These are phyloP conservation scores for Sarcophaga variegata DNA, from an alignment of 2,888 invertebrate species.

Conservation along the genomic window DNA sequence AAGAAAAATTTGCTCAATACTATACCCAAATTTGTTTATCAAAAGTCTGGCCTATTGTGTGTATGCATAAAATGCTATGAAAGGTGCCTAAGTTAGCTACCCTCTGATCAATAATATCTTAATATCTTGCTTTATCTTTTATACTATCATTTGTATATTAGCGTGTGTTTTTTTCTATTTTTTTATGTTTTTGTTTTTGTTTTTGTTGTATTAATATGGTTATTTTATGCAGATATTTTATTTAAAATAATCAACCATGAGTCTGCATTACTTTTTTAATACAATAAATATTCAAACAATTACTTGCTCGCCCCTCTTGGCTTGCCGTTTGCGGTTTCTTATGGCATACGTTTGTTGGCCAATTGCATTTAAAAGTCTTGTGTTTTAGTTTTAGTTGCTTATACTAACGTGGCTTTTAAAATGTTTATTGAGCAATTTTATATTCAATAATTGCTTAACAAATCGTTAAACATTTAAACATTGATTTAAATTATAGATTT, in stretches of 20 bases:
- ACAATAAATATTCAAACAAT: slow-evolving; percentile 55
- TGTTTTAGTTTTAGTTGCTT: slow-evolving; percentile 10
- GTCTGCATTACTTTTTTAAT: slow-evolving; percentile 43
- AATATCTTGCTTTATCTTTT: slow-evolving; percentile 32
- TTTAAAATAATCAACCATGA: not conserved
- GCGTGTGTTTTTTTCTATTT: slow-evolving; percentile 11
- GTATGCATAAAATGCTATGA: no score
- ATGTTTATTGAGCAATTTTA: slow-evolving; percentile 68
- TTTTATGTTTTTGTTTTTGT: slow-evolving; percentile 1
- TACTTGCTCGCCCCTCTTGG: slow-evolving; percentile 42
- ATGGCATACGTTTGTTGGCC: not conserved
- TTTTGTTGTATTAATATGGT: slow-evolving; percentile 31
- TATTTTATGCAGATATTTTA: slow-evolving; percentile 61
- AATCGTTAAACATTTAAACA: slow-evolving; percentile 67
- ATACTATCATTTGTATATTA: slow-evolving; percentile 7
- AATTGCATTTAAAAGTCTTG: not conserved
- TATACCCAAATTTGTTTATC: no score
- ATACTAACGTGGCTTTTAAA: slow-evolving; percentile 20
- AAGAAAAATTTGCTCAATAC: no score
- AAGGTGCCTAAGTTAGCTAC: not conserved
- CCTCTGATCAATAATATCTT: slow-evolving; percentile 32
- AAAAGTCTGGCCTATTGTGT: no score
- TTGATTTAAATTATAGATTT: slow-evolving; percentile 67
- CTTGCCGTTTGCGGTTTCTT: slow-evolving; percentile 26
- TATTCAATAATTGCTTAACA: slow-evolving; percentile 64